These are phyloP conservation scores for Oryzias sinensis DNA, from an alignment of 2,797 vertebrate genomes.

Conservation along the genomic window DNA sequence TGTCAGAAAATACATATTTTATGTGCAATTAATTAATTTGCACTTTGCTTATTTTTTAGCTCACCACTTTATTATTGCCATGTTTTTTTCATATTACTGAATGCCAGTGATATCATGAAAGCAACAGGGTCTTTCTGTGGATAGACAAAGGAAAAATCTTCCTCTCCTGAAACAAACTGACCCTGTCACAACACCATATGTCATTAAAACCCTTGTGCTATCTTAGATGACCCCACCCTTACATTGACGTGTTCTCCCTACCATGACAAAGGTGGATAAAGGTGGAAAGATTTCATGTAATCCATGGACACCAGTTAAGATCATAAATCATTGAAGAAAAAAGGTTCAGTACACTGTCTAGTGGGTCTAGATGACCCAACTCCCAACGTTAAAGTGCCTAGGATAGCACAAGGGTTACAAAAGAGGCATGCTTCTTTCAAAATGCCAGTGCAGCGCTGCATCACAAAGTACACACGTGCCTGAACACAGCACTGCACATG, in stretches of 20 bases:
- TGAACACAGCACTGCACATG: not conserved
- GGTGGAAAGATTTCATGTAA: no score
- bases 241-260: no score
- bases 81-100: constrained; percentile 79
- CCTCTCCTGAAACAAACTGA: constrained; percentile 38
- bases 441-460: constrained; percentile 36
- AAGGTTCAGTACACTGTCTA: no score
- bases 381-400: no score
- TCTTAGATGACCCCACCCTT: no score
- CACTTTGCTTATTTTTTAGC: constrained; percentile 81
- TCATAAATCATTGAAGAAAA: no score
- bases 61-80: constrained; percentile 79
- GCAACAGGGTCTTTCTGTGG: constrained; percentile 63
- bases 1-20: constrained; percentile 75
- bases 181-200: constrained; percentile 45
- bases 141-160: constrained; percentile 43
- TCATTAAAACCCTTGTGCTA: no score
- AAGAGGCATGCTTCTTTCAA: constrained; percentile 51
- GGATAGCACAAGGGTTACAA: no score
- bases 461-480: constrained; percentile 26
- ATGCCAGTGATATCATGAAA: constrained; percentile 60
- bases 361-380: no score
- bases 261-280: no score
- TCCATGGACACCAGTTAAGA: no score
- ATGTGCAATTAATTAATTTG: constrained; percentile 82